Conservation (phyloP, 2,888 invertebrate genomes). For the Caradrina kadenii region DNA sequence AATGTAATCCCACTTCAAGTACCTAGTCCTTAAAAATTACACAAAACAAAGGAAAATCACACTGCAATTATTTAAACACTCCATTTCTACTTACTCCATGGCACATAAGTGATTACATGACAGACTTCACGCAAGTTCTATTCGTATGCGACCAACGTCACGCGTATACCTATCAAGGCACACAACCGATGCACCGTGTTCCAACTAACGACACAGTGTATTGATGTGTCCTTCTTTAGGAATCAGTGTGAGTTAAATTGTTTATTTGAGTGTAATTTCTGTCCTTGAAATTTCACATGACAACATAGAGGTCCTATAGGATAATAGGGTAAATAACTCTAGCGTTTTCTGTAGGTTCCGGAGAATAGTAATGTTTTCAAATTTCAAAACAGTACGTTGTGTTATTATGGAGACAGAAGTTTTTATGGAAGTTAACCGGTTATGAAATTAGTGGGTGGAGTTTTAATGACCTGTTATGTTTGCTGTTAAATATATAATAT, state of each 20-base stretch:
- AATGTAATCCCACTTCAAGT: too few species aligned
- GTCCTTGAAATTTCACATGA: background rate
- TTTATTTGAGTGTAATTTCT: too few species aligned
- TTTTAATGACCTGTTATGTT: background rate
- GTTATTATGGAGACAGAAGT: background rate
- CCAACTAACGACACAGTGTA: conserved; percentile 13
- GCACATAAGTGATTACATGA: conserved; percentile 14
- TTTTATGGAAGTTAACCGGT: conserved; percentile 17
- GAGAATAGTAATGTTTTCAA: background rate
- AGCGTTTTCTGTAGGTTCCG: background rate
- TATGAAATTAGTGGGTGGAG: background rate
- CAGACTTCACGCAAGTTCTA: conserved; percentile 32
- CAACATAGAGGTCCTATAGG: background rate
- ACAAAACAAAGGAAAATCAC: too few species aligned
- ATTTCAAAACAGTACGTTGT: background rate
- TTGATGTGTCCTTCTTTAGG: too few species aligned
- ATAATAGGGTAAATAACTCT: background rate
- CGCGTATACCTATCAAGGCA: conserved; percentile 22
- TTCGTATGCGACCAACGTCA: conserved; percentile 34
- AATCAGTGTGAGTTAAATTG: background rate
- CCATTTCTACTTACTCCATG: conserved; percentile 15
- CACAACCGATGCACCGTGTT: conserved; percentile 16
- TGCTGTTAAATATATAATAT: background rate
- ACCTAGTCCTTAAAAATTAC: too few species aligned
- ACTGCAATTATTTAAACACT: background rate